phyloP scores from a whole-genome alignment of 2,797 vertebrate species.

The Sebastes nivosus region DNA sequence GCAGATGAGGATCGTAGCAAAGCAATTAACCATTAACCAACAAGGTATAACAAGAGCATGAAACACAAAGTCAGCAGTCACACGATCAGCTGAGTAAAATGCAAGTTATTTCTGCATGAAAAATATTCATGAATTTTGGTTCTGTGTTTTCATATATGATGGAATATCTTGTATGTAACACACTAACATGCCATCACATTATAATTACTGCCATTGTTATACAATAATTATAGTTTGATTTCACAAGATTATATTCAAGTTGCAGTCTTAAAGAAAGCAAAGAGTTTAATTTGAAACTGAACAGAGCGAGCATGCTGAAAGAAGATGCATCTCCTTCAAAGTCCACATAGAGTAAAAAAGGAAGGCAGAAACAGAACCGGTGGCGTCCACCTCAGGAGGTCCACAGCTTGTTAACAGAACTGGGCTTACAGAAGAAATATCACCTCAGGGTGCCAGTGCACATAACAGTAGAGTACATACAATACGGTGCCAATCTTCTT shows the following conservation, averaged over 20 bases:
- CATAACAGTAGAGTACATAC: conserved; percentile 37
- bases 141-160: not conserved
- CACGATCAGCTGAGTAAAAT: conserved; percentile 25
- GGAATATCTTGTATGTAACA: not conserved
- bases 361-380: conserved; percentile 61
- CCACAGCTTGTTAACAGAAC: conserved; percentile 60
- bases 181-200: not conserved
- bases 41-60: conserved; percentile 15
- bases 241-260: conserved; percentile 18
- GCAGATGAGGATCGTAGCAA: conserved; percentile 28
- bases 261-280: conserved; percentile 20
- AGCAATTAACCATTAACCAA: conserved; percentile 19
- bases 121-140: not conserved
- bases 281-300: conserved; percentile 38
- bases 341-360: conserved; percentile 44
- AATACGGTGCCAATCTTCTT: conserved; percentile 48
- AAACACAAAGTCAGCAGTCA: conserved; percentile 38
- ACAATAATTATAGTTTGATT: conserved; percentile 6
- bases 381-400: conserved; percentile 59
- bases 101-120: not conserved
- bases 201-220: conserved; percentile 1
- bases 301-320: conserved; percentile 65
- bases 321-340: conserved; percentile 61
- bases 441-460: conserved; percentile 37
- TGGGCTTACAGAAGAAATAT: conserved; percentile 52